A percentile compares a stretch with the other conserved stretches of the same genome.
Conservation (phyloP, 30 jellyfish, hydroid and myxozoan genomes). For the Aurelia aurita complex sp. Pacific region DNA sequence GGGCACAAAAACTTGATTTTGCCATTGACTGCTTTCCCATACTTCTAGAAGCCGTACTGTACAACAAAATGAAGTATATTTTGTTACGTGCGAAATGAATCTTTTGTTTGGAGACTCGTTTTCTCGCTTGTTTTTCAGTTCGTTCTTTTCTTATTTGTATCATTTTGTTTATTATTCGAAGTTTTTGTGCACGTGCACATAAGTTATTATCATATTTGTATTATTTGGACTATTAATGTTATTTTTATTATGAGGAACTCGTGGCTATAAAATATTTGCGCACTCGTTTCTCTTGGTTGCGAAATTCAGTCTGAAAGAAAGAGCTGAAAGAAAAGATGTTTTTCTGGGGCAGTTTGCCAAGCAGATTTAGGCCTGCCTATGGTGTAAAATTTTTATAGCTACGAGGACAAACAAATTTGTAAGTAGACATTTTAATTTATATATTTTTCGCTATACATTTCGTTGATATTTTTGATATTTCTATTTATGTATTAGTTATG, state of each 20-base stretch:
- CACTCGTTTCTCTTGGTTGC: not conserved
- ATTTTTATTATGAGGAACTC: not conserved
- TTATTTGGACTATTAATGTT: not conserved
- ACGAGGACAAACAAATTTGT: not conserved
- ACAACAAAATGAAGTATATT: no score
- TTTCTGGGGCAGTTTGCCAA: conserved; percentile 2
- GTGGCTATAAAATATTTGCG: not conserved
- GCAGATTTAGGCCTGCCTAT: not conserved
- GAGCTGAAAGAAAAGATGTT: not conserved
- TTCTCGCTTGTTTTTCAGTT: no score
- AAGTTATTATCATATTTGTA: no score
- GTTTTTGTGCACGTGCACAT: no score
- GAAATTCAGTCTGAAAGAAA: not conserved
- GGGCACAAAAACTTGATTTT: no score
- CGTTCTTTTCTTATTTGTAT: no score
- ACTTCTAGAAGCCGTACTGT: no score
- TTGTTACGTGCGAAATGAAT: not conserved
- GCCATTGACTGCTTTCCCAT: no score
- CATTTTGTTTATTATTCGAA: no score
- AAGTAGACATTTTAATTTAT: not conserved
- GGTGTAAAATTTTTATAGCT: not conserved
- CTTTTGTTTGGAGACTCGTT: not conserved
- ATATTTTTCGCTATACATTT: not conserved
- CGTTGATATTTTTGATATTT: not conserved
- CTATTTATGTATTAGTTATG: not conserved